phyloP scores from a whole-genome alignment of 2,797 vertebrate genomes.

The Hydrophis major region DNA sequence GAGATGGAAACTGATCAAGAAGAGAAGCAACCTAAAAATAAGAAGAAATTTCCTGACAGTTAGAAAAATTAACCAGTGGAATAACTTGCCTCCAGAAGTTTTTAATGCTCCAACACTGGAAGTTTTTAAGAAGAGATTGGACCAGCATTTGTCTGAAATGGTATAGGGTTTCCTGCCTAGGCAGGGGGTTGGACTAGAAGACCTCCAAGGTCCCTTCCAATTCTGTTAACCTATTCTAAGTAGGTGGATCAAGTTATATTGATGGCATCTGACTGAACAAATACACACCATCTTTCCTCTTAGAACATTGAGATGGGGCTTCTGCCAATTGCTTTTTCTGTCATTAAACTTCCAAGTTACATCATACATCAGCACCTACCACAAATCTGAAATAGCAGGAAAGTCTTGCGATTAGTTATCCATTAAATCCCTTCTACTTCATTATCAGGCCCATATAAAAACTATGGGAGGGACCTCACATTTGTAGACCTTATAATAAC shows the following conservation, averaged over 20 bases:
- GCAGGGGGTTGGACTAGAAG: too few species aligned
- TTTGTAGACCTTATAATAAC: background rate
- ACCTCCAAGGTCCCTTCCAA: too few species aligned
- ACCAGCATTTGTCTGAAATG: too few species aligned
- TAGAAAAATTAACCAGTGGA: too few species aligned
- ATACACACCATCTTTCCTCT: background rate
- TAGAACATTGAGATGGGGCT: background rate
- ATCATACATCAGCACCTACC: background rate
- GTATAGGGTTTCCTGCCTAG: too few species aligned
- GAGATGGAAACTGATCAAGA: too few species aligned
- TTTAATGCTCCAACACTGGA: too few species aligned
- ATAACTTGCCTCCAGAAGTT: too few species aligned
- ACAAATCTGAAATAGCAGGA: background rate
- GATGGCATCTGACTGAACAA: background rate
- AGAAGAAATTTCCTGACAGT: too few species aligned
- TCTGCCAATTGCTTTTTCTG: background rate
- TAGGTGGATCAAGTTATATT: background rate
- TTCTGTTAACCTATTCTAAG: too few species aligned
- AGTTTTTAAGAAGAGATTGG: too few species aligned
- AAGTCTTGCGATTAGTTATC: background rate
- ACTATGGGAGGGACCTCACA: background rate
- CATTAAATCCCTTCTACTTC: background rate
- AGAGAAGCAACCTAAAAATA: too few species aligned
- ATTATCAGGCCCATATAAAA: background rate
- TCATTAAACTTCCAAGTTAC: background rate